phyloP scores from a whole-genome alignment of 2,113 vertebrate species.

The Pycnonotus jocosus region DNA sequence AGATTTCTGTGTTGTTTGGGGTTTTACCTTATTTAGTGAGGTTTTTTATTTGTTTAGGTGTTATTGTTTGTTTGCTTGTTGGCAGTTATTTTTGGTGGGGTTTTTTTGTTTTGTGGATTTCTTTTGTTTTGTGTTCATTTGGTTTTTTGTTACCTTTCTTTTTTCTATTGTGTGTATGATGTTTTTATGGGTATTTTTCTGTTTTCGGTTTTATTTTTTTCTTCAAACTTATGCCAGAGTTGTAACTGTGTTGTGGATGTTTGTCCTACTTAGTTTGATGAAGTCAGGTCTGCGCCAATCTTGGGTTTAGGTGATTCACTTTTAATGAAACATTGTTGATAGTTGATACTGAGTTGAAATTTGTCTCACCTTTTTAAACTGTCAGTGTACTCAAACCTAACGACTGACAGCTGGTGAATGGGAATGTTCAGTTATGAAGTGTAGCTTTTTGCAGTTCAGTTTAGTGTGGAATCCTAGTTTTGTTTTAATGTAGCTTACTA shows the following conservation, averaged over 20 bases:
- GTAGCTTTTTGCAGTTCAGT: background rate
- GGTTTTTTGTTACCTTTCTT: background rate
- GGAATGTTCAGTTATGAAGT: background rate
- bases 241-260: background rate
- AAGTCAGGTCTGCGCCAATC: background rate
- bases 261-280: background rate
- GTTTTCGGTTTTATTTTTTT: no score
- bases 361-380: background rate
- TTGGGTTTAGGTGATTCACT: background rate
- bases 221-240: accelerated
- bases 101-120: background rate
- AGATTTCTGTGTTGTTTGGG: background rate
- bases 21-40: background rate
- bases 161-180: background rate
- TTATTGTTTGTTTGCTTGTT: background rate
- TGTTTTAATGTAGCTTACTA: background rate
- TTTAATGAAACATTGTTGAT: background rate
- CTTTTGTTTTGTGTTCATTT: background rate
- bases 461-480: background rate
- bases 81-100: background rate
- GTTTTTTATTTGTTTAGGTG: background rate
- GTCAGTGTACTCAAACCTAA: accelerated
- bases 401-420: background rate
- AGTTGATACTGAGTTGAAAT: background rate
- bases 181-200: background rate